A percentile compares a stretch with the other conserved stretches of the same genome.
phyloP scores from a whole-genome alignment of 1,140 invertebrate species.

The Caenorhabditis latens region DNA sequence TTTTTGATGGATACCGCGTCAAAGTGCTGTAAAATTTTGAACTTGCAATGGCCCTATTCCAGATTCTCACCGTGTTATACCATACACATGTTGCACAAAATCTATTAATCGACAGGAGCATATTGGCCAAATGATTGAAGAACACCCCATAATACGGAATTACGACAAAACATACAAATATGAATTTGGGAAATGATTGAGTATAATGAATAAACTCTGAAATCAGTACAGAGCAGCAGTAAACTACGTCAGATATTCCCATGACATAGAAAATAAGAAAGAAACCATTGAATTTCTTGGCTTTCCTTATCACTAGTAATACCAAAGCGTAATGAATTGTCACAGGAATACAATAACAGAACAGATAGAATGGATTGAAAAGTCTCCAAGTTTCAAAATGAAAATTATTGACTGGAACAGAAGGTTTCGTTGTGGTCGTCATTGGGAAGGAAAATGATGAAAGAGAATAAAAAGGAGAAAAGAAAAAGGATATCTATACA shows the following conservation, averaged over 20 bases:
- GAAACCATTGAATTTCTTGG: neutral
- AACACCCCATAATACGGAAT: constrained; percentile 27
- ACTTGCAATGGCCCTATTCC: neutral
- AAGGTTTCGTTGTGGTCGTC: neutral
- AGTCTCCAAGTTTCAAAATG: constrained; percentile 44
- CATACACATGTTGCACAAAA: constrained; percentile 26
- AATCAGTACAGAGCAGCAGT: neutral
- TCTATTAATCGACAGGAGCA: constrained; percentile 16
- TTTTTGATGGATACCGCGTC: neutral
- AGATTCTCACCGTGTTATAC: neutral
- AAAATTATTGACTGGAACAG: constrained; percentile 4
- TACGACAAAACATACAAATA: neutral
- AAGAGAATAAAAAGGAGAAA: neutral
- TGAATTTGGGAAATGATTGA: neutral
- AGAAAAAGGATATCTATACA: too few relatives aligned
- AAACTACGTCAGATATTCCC: constrained; percentile 7
- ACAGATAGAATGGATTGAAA: constrained; percentile 25
- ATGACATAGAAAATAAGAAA: constrained; percentile 6
- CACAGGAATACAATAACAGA: constrained; percentile 16
- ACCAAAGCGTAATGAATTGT: neutral
- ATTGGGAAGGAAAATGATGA: neutral
- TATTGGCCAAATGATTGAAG: constrained; percentile 28
- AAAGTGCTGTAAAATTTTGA: neutral
- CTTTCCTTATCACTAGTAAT: neutral
- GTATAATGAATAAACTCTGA: constrained; percentile 18